Evolutionary conservation across 2,113 vertebrate species (phyloP).

Genomic region (Coregonus clupeaformis): DNA sequence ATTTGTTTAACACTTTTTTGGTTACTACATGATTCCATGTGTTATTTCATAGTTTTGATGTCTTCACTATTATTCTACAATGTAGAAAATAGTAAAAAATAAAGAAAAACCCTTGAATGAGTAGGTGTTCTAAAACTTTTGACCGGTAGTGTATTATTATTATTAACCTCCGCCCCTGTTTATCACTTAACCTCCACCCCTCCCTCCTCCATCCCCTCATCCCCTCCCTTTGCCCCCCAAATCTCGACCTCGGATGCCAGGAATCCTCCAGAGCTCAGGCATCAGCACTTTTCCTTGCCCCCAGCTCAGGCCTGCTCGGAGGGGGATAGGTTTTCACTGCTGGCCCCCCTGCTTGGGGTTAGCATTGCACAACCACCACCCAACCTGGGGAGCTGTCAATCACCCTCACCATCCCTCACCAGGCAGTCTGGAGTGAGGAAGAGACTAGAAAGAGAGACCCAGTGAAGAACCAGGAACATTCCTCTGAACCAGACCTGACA

Average conservation of each 20-base stretch:
- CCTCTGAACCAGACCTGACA: background rate
- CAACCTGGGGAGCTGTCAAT: conserved; percentile 46
- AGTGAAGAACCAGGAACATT: background rate
- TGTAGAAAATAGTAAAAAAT: no score
- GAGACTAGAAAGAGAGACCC: background rate
- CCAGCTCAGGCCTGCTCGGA: background rate
- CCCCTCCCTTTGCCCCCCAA: background rate
- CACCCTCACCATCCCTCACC: conserved; percentile 2
- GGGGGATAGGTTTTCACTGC: no score
- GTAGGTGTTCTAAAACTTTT: no score
- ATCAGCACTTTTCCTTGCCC: background rate
- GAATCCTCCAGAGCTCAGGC: background rate
- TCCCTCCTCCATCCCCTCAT: background rate
- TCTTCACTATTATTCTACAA: no score
- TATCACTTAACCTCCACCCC: background rate
- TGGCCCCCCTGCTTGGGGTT: no score
- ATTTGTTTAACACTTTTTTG: no score
- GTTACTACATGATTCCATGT: no score
- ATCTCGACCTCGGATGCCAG: conserved; percentile 15
- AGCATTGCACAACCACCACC: background rate
- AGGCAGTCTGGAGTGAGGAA: background rate
- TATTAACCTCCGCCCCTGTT: background rate
- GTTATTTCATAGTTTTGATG: no score
- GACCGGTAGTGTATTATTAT: no score
- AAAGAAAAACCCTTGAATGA: no score